Evolutionary conservation across 1,140 invertebrate genomes (phyloP), one percentile per base, ranked within the genome.

Genomic region (Drosophila mauritiana): DNA sequence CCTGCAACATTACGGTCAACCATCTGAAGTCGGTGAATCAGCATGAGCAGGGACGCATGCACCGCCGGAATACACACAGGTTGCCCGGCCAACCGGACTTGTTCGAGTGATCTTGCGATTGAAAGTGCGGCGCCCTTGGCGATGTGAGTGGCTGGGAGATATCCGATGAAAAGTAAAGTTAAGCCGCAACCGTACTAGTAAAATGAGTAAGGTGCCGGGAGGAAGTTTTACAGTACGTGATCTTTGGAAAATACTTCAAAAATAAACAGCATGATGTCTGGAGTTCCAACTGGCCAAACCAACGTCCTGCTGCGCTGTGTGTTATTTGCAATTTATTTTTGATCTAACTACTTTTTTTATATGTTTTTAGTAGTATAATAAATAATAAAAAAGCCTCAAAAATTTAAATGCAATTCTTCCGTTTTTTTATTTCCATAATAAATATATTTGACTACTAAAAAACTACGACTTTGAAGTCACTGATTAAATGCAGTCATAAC

Each of bases 21-120:
- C 94, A 94, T 12, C 93, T 95, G 76, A 91, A 90, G 55, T 94
- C 93, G 39, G 94, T 95, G 67, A 93, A 93, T 7, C 93, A 95
- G 63, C 95, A 95, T 73, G 92, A 95, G 52, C 93, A 93, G 13
- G 95, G 95, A 55, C 95, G 95, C 74, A 93, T 94, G 49, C 95
- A 95, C 79, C 52, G 27, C 0, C 82, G 73, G 63, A 80, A 62
- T 15, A 8, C 84, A 31, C 36, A 64, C 15, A 42, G 45, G 17
- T 12, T 78, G 36, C 36, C 46, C 8, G 34, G 15, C 12, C 17
- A 22, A 13, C 11, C 46, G 22, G 15, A 27, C 43, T 37, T 39
- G 15, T 42, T 46, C 22, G 17, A 69, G 17, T 58, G 39, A 64
- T n/a, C 48, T 48, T n/a, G 11, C 0, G 37, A 13, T 10, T 37